Base-by-base conservation (phyloP, 2,888 invertebrate genomes). In the Alcis repandata region DNA sequence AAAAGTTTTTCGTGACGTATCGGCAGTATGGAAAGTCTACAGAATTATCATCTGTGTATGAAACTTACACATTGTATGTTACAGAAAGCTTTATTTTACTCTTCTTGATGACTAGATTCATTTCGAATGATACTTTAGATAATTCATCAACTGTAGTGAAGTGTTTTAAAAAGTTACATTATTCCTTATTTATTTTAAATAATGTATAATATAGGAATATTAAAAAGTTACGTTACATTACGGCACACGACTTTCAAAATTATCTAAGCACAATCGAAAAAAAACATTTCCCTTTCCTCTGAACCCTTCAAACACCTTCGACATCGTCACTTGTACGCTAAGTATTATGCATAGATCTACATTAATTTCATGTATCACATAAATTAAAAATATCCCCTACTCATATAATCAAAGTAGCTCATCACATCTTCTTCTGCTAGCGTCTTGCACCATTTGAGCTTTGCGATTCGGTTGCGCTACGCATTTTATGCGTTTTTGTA, bases 311-410 rank as follows among this genome's bases (percentile, higher is more conserved):
- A 43, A 10, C 49, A 33, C 20, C 38, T 6, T 60, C 22, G 15
- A 15, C 17, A 38, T 51, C 17, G 32, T 32, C 15, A 43, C 17
- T 10, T 40, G 41, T 54, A 54, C 54, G 11, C 54, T 54, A 54
- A 10, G 32, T 33, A 36, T 38, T 52, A 52, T n/a, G 10, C 43
- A 13, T 13, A n/a, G 27, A 54, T 33, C 32, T 36, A 20, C 20
- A 19, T 36, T 36, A 38, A 46, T 46, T 40, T 13, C 58, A 32
- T 62, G 66, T 69, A 65, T 75, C 73, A 70, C 70, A 69, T 71
- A 71, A 45, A 58, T 43, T 59, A 53, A 40, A 52, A 59, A 52
- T 62, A 49, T 33, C 22, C 22, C 11, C 22, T 46, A 49, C 33
- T 20, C 51, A 38, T 51, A n/a, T n/a, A n/a, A 11, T 17, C 20